Conservation (phyloP, 2,797 vertebrate genomes). For the Aviceda cuculoides region DNA sequence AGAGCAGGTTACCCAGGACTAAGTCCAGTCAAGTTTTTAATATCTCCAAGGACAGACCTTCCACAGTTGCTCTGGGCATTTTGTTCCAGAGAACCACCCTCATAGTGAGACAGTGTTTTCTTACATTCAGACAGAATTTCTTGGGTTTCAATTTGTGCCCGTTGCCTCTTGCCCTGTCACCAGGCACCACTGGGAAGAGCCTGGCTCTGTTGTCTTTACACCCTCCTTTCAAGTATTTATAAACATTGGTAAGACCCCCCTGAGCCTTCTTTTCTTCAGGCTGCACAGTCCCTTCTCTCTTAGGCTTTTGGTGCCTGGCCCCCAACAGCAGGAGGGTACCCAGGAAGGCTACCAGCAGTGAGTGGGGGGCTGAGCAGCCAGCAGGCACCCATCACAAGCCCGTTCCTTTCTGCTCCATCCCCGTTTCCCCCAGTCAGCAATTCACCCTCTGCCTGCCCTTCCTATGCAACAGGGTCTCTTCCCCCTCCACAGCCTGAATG, state of each 20-base stretch:
- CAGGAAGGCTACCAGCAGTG: background rate
- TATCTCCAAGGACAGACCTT: background rate
- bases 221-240: background rate
- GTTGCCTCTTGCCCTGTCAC: background rate
- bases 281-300: background rate
- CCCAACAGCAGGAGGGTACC: background rate
- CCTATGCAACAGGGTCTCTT: background rate
- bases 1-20: background rate
- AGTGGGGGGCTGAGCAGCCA: background rate
- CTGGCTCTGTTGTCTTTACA: background rate
- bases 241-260: background rate
- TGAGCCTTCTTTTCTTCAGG: background rate
- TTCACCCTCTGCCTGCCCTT: background rate
- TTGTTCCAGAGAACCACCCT: background rate
- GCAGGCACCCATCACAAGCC: background rate
- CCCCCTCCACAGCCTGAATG: background rate
- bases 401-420: background rate
- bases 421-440: rapidly evolving
- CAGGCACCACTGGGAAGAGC: background rate
- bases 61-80: background rate
- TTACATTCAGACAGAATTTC: background rate
- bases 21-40: background rate
- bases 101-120: background rate
- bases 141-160: background rate
- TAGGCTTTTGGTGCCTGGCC: background rate